These are phyloP conservation scores for Eremobia ochroleuca DNA, from an alignment of 2,888 invertebrate genomes.

Conservation along the genomic window DNA sequence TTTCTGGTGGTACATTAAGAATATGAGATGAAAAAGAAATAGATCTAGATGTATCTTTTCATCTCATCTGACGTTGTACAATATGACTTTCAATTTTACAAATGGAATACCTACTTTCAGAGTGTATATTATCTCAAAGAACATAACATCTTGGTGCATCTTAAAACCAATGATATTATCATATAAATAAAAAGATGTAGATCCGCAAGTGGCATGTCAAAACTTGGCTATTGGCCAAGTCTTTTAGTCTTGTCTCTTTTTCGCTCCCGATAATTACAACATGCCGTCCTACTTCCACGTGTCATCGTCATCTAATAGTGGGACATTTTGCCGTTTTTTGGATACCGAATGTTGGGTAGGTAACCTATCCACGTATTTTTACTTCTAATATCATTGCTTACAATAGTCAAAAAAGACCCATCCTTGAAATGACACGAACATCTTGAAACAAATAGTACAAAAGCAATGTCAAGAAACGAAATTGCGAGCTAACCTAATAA, in stretches of 20 bases:
- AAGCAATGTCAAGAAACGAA: slow-evolving; percentile 32
- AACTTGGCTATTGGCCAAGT: neutral
- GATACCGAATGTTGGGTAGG: too few species aligned
- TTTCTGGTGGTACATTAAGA: slow-evolving; percentile 31
- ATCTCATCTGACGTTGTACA: slow-evolving; percentile 10
- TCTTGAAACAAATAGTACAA: slow-evolving; percentile 23
- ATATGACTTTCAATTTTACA: slow-evolving; percentile 18
- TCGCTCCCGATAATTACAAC: neutral
- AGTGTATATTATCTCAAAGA: neutral
- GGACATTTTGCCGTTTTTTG: too few species aligned
- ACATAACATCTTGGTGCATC: neutral
- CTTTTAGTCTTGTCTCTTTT: neutral
- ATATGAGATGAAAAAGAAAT: slow-evolving; percentile 34
- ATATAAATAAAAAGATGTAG: neutral
- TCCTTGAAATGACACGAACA: slow-evolving; percentile 10
- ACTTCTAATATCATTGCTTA: neutral
- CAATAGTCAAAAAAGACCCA: neutral
- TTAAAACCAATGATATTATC: neutral
- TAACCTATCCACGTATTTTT: neutral
- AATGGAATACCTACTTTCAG: slow-evolving; percentile 29
- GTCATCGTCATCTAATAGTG: too few species aligned
- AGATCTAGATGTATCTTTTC: slow-evolving; percentile 3
- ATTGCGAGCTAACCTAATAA: slow-evolving; percentile 32
- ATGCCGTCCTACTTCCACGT: neutral
- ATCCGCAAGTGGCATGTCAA: neutral